Evolutionary conservation across 1,140 invertebrate species (phyloP).

Genomic region (Drosophila biarmipes): DNA sequence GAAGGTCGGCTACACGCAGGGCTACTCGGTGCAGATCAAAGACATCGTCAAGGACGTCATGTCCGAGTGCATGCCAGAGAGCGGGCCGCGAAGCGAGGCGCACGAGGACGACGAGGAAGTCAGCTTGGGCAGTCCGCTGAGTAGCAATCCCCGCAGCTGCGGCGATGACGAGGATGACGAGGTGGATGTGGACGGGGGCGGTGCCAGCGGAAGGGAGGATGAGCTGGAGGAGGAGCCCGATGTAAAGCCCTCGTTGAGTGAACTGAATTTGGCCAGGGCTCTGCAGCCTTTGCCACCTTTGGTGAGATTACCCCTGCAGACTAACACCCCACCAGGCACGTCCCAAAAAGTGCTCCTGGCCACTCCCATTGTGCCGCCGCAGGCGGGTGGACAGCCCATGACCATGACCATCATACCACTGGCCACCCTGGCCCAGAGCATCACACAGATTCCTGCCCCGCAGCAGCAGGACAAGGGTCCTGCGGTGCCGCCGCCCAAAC

Average conservation of each 20-base stretch:
- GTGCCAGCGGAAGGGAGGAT: conserved; percentile 40
- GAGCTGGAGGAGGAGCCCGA: conserved; percentile 44
- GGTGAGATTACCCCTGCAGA: conserved; percentile 54
- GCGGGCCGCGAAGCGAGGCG: not conserved
- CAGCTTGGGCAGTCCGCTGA: conserved; percentile 47
- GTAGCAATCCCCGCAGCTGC: conserved; percentile 48
- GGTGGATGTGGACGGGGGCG: conserved; percentile 65
- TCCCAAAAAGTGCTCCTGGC: conserved; percentile 77
- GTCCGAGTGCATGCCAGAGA: conserved; percentile 48
- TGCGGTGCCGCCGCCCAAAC: conserved; percentile 62
- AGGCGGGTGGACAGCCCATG: conserved; percentile 51
- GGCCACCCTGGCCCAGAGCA: conserved; percentile 70
- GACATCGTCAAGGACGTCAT: conserved; percentile 78
- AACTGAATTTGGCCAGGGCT: conserved; percentile 41
- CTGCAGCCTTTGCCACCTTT: conserved; percentile 46
- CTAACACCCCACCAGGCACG: conserved; percentile 58
- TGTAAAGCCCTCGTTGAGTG: conserved; percentile 56
- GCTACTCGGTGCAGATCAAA: conserved; percentile 78
- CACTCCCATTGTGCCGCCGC: conserved; percentile 68
- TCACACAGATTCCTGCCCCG: conserved; percentile 38
- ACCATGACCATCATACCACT: conserved; percentile 82
- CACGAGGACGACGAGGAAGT: conserved; percentile 41
- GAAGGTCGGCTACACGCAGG: conserved; percentile 71
- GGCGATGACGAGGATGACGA: conserved; percentile 51
- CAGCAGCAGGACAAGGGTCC: conserved; percentile 33